phyloP scores from a whole-genome alignment of 2,797 vertebrate species.

The Sebastes cheni region DNA sequence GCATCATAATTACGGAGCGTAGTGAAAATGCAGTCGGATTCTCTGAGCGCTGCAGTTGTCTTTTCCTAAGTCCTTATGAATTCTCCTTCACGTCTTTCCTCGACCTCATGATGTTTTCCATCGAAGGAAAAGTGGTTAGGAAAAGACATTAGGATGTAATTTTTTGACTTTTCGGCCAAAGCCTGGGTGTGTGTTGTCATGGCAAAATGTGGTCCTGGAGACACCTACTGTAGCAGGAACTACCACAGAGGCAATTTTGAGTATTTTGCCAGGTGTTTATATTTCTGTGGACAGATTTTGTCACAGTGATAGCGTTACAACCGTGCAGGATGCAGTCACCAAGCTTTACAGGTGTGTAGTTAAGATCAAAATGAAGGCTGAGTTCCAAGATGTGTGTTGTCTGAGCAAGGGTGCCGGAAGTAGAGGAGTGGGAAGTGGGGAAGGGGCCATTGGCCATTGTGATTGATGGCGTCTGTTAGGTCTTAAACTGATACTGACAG shows the following conservation, averaged over 20 bases:
- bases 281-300: neutral
- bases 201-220: neutral
- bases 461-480: neutral
- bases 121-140: neutral
- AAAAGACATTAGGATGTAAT: neutral
- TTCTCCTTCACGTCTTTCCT: neutral
- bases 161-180: rapidly evolving
- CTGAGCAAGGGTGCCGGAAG: neutral
- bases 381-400: neutral
- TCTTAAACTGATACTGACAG: conserved; percentile 11
- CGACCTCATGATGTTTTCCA: neutral
- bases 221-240: neutral
- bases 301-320: neutral
- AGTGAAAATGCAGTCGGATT: neutral
- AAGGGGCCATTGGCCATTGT: neutral
- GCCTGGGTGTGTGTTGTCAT: neutral
- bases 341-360: neutral
- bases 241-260: neutral
- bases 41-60: neutral
- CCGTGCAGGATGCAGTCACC: neutral
- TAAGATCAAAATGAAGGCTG: neutral
- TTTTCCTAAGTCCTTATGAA: neutral
- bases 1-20: neutral
- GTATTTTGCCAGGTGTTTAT: neutral
- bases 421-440: neutral